Conservation (phyloP, 1,140 invertebrate genomes). For the Glossosoma conforme region DNA sequence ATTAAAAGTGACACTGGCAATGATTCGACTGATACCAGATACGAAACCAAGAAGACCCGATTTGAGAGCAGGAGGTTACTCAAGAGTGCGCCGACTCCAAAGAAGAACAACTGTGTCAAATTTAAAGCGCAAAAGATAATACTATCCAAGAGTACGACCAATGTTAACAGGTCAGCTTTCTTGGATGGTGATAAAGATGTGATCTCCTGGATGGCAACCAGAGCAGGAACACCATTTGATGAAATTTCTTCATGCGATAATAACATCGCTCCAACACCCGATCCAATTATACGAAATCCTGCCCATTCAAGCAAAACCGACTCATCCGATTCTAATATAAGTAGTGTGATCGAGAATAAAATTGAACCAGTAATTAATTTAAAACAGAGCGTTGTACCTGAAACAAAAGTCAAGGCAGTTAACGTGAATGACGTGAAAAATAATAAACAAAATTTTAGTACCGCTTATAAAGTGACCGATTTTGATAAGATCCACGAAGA, state of each 20-base stretch:
- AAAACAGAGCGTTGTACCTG: slow-evolving; percentile 2
- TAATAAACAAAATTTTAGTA: neutral
- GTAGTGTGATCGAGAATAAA: slow-evolving; percentile 12
- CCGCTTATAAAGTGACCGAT: neutral
- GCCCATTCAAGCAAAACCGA: neutral
- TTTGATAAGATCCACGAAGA: neutral
- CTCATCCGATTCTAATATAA: neutral
- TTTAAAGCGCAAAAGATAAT: slow-evolving; percentile 30
- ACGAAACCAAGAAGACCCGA: slow-evolving; percentile 11
- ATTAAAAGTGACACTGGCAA: slow-evolving; percentile 12
- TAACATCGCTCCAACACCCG: slow-evolving; percentile 11
- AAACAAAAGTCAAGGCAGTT: neutral
- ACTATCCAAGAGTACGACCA: slow-evolving; percentile 24
- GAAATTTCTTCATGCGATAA: slow-evolving; percentile 24
- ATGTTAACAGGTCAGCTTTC: slow-evolving; percentile 26
- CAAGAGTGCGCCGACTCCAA: slow-evolving; percentile 18
- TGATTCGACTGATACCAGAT: slow-evolving; percentile 13
- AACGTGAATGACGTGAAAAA: neutral
- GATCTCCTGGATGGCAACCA: slow-evolving; percentile 48
- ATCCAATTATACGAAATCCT: slow-evolving; percentile 1
- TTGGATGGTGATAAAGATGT: slow-evolving; percentile 47
- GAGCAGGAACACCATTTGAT: slow-evolving; percentile 36
- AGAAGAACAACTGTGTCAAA: slow-evolving; percentile 17
- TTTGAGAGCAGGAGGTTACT: slow-evolving; percentile 2
- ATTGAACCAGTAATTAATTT: slow-evolving; percentile 21